These are phyloP conservation scores for Muricea muricata DNA, from an alignment of 92 coral and sea anemone species.

Conservation along the genomic window DNA sequence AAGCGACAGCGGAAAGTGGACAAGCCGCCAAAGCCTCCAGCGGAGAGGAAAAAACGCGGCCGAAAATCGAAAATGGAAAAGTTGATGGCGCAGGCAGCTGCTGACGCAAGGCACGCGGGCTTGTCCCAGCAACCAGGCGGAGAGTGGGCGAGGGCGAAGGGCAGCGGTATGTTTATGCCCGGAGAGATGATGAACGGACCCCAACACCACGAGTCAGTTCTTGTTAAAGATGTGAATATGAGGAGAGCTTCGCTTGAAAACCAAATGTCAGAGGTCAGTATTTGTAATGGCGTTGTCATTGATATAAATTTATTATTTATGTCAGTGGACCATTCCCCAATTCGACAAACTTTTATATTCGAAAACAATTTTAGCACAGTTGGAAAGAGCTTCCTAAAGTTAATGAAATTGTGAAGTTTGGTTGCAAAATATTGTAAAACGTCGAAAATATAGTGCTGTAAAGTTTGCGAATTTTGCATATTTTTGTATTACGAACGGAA, in stretches of 20 bases:
- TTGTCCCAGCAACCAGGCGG: slow-evolving; percentile 46
- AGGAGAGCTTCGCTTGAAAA: slow-evolving; percentile 37
- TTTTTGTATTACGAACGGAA: no score
- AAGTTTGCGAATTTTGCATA: no score
- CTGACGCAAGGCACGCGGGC: slow-evolving; percentile 82
- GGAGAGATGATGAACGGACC: slow-evolving; percentile 36
- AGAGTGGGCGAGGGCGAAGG: slow-evolving; percentile 39
- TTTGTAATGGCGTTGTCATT: no score
- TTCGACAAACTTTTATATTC: no score
- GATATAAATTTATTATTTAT: no score
- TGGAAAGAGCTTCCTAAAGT: no score
- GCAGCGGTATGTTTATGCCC: slow-evolving; percentile 5
- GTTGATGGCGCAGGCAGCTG: slow-evolving; percentile 73
- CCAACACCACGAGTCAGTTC: neutral
- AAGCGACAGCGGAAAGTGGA: slow-evolving; percentile 83
- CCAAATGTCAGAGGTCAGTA: neutral
- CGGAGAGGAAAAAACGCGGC: slow-evolving; percentile 92
- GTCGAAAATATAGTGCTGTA: no score
- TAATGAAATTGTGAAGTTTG: no score
- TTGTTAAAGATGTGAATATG: slow-evolving; percentile 24
- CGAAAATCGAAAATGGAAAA: slow-evolving; percentile 93
- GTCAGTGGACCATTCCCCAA: no score
- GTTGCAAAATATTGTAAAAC: no score
- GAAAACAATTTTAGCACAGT: no score
- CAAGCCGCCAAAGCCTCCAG: slow-evolving; percentile 67